Evolutionary conservation across 2,888 invertebrate species (phyloP).

Genomic region (Hermaeophaga mercurialis): DNA sequence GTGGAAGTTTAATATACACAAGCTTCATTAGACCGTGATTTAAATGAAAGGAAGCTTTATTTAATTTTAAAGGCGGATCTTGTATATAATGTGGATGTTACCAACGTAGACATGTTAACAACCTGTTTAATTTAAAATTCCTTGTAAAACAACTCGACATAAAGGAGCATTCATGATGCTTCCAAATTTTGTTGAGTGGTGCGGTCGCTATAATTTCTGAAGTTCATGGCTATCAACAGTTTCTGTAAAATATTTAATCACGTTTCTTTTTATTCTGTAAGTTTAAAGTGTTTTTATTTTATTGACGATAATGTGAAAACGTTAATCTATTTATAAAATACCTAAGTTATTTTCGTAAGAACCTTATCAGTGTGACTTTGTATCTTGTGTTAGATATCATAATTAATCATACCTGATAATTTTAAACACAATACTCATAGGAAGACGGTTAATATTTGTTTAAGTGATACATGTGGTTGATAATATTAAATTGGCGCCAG

Average conservation of each 20-base stretch:
- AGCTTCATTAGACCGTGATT: constrained; percentile 41
- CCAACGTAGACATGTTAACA: constrained; percentile 47
- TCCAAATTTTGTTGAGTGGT: not conserved
- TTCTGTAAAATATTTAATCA: too few relatives aligned
- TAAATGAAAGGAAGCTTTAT: constrained; percentile 44
- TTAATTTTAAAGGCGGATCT: constrained; percentile 44
- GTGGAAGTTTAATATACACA: constrained; percentile 43
- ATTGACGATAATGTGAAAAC: too few relatives aligned
- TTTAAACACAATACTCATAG: not conserved
- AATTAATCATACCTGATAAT: constrained; percentile 2
- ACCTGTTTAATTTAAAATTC: constrained; percentile 49
- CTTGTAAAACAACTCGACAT: constrained; percentile 31
- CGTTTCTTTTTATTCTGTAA: too few relatives aligned
- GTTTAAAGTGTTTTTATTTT: too few relatives aligned
- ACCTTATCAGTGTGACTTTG: not conserved
- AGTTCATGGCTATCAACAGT: too few relatives aligned
- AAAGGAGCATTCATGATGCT: constrained; percentile 17
- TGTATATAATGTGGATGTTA: constrained; percentile 42
- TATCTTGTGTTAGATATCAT: not conserved
- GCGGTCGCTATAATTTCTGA: too few relatives aligned
- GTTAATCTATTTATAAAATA: not conserved
- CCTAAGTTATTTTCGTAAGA: not conserved
- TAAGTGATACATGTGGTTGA: not conserved
- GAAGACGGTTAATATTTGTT: not conserved
- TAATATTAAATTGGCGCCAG: not conserved